Evolutionary conservation across 2,113 vertebrate genomes (phyloP), one percentile per base, ranked within the genome.

Genomic region (Corvus moneduloides): DNA sequence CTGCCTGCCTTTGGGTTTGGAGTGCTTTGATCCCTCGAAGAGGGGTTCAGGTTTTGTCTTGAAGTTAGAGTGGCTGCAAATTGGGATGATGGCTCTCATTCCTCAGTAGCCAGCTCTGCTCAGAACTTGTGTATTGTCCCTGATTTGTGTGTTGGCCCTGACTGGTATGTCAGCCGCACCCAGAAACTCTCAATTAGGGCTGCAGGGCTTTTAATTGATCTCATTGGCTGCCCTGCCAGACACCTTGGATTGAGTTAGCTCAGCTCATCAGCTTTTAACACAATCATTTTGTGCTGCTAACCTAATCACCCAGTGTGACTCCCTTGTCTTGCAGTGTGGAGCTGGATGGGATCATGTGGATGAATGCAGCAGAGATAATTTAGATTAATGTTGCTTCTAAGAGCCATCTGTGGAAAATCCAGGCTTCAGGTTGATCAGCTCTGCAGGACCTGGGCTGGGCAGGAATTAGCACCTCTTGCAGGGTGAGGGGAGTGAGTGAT

Each of bases 171-270:
- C 46, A 81, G 1, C 89, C 0, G 2, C 69, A 68, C 94, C 92
- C 93, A 87, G 80, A n/a, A 90, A 27, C 71, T 89, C 93, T 89
- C 73, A 75, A 63, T 92, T 85, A 91, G 54, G 68, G 56, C 74
- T 71, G 41, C 46, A 71, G 86, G 94, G 92, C 86, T 96, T 95
- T 95, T 94, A 94, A 93, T 72, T 95, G 96, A 93, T 94, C 93
- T 80, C 26, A 35, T 64, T 96, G 83, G 43, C 87, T 91, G 59
- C 78, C 78, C 43, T 8, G 2, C 2, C 49, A 92, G 94, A 94
- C 96, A 95, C 94, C 93, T 96, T 12, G 26, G 77, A 96, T 95
- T 93, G 88, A 96, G 94, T 93, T 96, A 96, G 80, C 90, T 86
- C 79, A 72, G 92, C 92, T 93, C 88, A 90, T 94, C 93, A 87